Percentiles rank a stretch among this genome's conserved stretches.
Evolutionary conservation across 2,888 invertebrate genomes (phyloP).

Genomic region (Ophion ventricosus): DNA sequence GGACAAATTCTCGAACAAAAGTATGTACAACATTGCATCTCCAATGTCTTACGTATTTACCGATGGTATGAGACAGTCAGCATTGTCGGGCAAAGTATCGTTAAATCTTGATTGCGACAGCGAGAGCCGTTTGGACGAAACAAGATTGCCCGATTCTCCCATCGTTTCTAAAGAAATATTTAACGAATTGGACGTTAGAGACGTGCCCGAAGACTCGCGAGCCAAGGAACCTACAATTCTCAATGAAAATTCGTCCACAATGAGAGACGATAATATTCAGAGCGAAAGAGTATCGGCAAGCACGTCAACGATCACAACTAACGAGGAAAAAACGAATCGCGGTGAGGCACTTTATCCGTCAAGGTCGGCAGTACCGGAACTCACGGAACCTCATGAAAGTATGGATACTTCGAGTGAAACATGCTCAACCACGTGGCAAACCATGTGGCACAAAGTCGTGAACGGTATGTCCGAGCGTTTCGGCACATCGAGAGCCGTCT

Average conservation of each 20-base stretch:
- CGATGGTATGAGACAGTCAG: conserved; percentile 13
- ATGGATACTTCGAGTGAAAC: conserved; percentile 11
- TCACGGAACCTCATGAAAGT: background rate
- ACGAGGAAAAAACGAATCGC: background rate
- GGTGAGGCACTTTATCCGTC: conserved; percentile 20
- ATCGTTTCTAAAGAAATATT: background rate
- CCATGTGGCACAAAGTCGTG: conserved; percentile 67
- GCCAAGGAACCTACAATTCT: conserved; percentile 4
- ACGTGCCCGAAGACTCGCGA: background rate
- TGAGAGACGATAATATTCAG: background rate
- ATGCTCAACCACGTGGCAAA: conserved; percentile 26
- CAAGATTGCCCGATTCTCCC: conserved; percentile 10
- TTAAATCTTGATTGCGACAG: conserved; percentile 10
- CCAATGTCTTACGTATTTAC: conserved; percentile 28
- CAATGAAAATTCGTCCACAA: background rate
- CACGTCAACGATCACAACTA: background rate
- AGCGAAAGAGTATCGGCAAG: background rate
- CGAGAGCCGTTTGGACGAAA: background rate
- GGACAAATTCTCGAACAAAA: conserved; percentile 57
- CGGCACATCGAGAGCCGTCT: background rate
- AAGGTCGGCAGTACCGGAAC: conserved; percentile 28
- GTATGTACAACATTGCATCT: conserved; percentile 33
- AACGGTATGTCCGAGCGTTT: conserved; percentile 64
- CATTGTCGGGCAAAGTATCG: conserved; percentile 23
- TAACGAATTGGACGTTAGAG: conserved; percentile 30